A percentile compares a stretch with the other conserved stretches of the same genome.
Conservation (phyloP, 2,888 invertebrate genomes). For the Dynastes grantii region DNA sequence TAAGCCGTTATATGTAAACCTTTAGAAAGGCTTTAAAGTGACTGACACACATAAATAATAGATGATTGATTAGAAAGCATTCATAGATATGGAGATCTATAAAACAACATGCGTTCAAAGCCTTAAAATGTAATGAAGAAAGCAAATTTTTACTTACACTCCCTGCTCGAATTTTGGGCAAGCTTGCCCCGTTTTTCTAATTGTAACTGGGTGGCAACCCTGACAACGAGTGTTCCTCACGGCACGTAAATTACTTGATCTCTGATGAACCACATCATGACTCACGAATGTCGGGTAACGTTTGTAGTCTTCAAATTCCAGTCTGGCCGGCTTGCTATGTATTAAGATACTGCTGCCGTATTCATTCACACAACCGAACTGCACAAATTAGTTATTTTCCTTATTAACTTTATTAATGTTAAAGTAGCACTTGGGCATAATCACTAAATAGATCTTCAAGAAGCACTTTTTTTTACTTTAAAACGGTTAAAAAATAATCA, state of each 20-base stretch:
- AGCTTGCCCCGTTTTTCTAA: constrained; percentile 70
- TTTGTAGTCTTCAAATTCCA: constrained; percentile 67
- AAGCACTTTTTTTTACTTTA: constrained; percentile 29
- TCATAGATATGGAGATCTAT: too few relatives aligned
- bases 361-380: neutral
- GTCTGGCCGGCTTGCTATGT: constrained; percentile 58
- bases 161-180: constrained; percentile 70
- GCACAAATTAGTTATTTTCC: constrained; percentile 16
- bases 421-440: constrained; percentile 19
- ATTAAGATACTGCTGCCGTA: neutral
- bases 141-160: constrained; percentile 63
- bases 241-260: constrained; percentile 57
- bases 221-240: constrained; percentile 64
- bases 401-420: neutral
- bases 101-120: too few relatives aligned
- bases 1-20: too few relatives aligned
- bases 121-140: neutral
- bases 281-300: constrained; percentile 62
- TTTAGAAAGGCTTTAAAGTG: too few relatives aligned
- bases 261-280: constrained; percentile 60
- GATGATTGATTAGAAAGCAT: too few relatives aligned
- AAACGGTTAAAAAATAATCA: constrained; percentile 22
- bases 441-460: constrained; percentile 15
- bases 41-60: too few relatives aligned
- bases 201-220: constrained; percentile 65